Percentiles rank a stretch among this genome's conserved stretches.
These are phyloP conservation scores for Chaetorhynchus papuensis DNA, from an alignment of 2,113 vertebrate genomes.

Conservation along the genomic window DNA sequence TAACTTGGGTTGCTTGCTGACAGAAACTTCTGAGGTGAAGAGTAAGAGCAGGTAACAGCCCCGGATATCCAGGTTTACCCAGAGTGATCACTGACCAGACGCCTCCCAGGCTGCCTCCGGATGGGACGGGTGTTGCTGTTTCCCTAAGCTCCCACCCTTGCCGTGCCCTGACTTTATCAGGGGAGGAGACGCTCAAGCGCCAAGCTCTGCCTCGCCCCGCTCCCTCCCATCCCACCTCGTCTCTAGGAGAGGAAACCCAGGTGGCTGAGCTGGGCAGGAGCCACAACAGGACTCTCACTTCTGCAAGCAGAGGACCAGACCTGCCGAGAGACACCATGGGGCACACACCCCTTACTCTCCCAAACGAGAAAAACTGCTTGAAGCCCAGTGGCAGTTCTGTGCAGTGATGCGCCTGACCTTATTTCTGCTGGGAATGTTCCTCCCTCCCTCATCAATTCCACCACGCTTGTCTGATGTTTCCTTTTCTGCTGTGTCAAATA, in stretches of 20 bases:
- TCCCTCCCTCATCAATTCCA: not conserved
- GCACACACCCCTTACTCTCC: not conserved
- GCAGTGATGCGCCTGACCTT: not conserved
- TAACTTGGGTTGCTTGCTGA: not conserved
- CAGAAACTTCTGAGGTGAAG: not conserved
- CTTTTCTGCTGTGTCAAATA: not conserved
- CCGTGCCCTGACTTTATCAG: not conserved
- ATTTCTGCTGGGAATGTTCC: not conserved
- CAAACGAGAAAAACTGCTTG: not conserved
- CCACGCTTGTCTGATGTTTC: not conserved
- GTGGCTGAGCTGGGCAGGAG: not conserved
- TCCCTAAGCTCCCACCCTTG: not conserved
- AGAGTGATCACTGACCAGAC: not conserved
- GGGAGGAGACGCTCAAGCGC: not conserved
- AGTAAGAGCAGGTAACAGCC: not conserved
- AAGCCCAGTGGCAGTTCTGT: not conserved
- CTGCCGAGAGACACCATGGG: not conserved
- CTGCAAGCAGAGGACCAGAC: not conserved
- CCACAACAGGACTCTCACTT: not conserved
- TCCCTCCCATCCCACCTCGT: not conserved
- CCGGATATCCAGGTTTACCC: not conserved
- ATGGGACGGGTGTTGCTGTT: not conserved
- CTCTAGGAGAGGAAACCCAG: not conserved
- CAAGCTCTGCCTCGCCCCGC: not conserved
- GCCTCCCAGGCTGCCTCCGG: accelerated